phyloP scores from a whole-genome alignment of 2,113 vertebrate species.

The Mustelus asterias region DNA sequence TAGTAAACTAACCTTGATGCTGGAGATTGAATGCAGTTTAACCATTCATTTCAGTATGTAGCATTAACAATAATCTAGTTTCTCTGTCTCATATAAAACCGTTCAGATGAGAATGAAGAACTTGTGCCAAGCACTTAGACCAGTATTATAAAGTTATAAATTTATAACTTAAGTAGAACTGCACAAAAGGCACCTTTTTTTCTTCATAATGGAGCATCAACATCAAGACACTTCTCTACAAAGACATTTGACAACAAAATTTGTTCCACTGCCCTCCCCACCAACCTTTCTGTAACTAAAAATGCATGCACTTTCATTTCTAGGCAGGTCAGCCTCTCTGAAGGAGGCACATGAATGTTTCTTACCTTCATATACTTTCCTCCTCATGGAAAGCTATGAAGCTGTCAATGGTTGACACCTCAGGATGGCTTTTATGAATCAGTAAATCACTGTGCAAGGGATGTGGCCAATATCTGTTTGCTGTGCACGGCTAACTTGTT shows the following conservation, averaged over 20 bases:
- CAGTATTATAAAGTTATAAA: too few relatives aligned
- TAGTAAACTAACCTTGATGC: not conserved
- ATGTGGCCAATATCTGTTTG: too few relatives aligned
- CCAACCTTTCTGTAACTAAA: not conserved
- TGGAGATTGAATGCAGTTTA: not conserved
- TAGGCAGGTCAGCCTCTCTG: not conserved
- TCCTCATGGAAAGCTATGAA: too few relatives aligned
- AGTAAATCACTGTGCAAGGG: too few relatives aligned
- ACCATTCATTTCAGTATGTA: not conserved
- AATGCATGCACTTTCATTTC: not conserved
- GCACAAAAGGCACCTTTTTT: not conserved
- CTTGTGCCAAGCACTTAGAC: not conserved
- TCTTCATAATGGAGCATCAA: not conserved
- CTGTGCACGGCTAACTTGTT: too few relatives aligned
- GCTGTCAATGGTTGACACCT: not conserved
- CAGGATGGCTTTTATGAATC: not conserved
- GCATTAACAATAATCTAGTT: not conserved
- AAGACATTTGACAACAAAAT: not conserved
- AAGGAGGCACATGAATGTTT: not conserved
- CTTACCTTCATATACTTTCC: not conserved
- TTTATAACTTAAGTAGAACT: not conserved
- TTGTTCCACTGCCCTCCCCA: too few relatives aligned
- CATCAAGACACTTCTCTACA: not conserved
- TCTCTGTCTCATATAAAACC: not conserved
- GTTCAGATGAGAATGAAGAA: not conserved